These are phyloP conservation scores for Drosophila mimetica DNA, from an alignment of 2,888 invertebrate genomes.

Conservation along the genomic window DNA sequence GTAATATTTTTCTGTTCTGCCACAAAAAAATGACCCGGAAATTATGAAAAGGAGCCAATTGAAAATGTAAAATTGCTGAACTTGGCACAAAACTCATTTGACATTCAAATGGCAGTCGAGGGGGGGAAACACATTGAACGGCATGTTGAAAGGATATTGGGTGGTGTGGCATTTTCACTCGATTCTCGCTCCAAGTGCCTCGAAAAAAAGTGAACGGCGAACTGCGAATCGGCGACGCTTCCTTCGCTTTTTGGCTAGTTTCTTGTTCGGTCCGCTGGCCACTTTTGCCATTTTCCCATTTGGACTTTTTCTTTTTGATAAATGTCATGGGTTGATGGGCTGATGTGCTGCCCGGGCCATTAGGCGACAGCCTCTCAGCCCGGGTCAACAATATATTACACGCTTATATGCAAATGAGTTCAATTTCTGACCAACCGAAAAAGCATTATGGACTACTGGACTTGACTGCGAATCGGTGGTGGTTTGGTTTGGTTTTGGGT, in stretches of 20 bases:
- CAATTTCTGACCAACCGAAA: constrained; percentile 57
- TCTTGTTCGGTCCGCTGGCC: constrained; percentile 7
- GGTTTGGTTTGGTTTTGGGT: no score
- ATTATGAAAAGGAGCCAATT: constrained; percentile 60
- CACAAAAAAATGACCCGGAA: constrained; percentile 33
- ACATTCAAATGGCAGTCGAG: constrained; percentile 53
- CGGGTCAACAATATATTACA: constrained; percentile 54
- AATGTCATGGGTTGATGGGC: constrained; percentile 58
- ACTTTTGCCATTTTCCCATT: background rate
- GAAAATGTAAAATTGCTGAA: constrained; percentile 63
- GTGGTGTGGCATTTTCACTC: constrained; percentile 14
- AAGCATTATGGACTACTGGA: constrained; percentile 41
- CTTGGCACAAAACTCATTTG: constrained; percentile 66
- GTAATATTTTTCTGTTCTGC: background rate
- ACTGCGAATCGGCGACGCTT: constrained; percentile 5
- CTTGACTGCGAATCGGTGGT: constrained; percentile 12
- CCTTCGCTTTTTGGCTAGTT: constrained; percentile 16
- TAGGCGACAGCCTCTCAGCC: constrained; percentile 35
- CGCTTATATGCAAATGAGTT: constrained; percentile 61
- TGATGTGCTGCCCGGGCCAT: constrained; percentile 61
- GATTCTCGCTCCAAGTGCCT: constrained; percentile 15
- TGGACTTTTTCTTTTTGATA: constrained; percentile 36
- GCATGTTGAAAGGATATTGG: constrained; percentile 9
- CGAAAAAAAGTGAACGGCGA: constrained; percentile 16
- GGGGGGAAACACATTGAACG: background rate